Evolutionary conservation across 2,797 vertebrate genomes (phyloP).

Genomic region (Platyrinchus mystaceus): DNA sequence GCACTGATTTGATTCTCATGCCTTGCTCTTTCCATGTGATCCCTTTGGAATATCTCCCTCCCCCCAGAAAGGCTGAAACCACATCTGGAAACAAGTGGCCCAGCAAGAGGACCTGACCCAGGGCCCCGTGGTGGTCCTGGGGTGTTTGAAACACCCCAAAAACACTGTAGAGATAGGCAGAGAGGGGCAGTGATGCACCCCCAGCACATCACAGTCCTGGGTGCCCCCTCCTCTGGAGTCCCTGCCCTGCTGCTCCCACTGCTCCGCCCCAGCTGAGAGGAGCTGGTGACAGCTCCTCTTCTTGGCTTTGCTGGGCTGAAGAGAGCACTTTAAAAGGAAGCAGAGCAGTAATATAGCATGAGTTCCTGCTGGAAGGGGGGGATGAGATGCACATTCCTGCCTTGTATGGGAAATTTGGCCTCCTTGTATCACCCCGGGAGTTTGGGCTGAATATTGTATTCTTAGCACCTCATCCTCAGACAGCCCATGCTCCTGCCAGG

Average conservation of each 20-base stretch:
- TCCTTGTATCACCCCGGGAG: slow-evolving; percentile 4
- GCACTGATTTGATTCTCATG: background rate
- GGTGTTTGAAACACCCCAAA: background rate
- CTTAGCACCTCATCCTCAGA: background rate
- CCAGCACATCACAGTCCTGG: background rate
- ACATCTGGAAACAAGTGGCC: background rate
- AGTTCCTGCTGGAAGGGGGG: slow-evolving; percentile 29
- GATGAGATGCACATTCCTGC: background rate
- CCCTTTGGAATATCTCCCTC: background rate
- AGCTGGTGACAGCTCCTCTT: background rate
- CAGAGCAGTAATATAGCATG: background rate
- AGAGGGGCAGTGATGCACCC: background rate
- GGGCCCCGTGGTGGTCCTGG: accelerated
- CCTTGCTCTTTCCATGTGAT: background rate
- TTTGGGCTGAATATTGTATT: background rate
- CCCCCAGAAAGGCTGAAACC: background rate
- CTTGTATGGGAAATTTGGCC: slow-evolving; percentile 56
- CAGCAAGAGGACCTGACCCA: accelerated
- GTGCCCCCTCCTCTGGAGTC: background rate
- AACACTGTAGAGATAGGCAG: background rate
- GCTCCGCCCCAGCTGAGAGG: background rate
- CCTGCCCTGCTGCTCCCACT: background rate
- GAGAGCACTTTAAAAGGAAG: slow-evolving; percentile 60
- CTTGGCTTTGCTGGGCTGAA: background rate
- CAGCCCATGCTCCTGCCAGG: background rate